Evolutionary conservation across 1,140 invertebrate species (phyloP), one percentile per base, ranked within the genome.

Genomic region (Drosophila nigrodunni): DNA sequence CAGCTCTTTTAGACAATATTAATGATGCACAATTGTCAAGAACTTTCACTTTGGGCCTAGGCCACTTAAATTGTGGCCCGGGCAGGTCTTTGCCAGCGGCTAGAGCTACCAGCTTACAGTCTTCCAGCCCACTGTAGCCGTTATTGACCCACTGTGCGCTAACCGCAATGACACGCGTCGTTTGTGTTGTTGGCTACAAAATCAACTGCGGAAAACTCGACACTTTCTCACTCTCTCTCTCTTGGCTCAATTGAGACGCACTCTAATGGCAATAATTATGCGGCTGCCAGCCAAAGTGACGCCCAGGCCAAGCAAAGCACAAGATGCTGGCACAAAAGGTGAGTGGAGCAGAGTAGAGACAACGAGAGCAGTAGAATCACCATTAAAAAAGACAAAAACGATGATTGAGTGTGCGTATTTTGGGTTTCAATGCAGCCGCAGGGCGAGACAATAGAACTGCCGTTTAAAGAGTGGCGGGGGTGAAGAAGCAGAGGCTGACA

Each of bases 321-420:
- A 58, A 68, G 58, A 44, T 52, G 6, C 2, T 1, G 4, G 25
- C 25, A 37, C 39, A 68, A 52, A 47, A 70, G 55, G 44, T 49
- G 47, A 60, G 58, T 46, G 58, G 37, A 68, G 15, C 57, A 21
- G 41, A 57, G 30, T 43, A n/a, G 25, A 37, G 15, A 52, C 39
- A 39, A 41, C 57, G 49, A 55, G 8, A 66, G 61, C 25, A 30
- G 25, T 30, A 72, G 41, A 86, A 82, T 78, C 66, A 74, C 70
- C 85, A 89, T 80, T 89, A 89, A 80, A 83, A 30, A 85, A 88
- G 80, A 89, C 80, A 88, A 87, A 89, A 85, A 85, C 80, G 85
- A 89, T 89, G 85, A 88, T 88, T 85, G 85, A 88, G 85, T 89
- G 85, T 88, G 83, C 85, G 83, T 88, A 89, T 89, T 88, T 88